Evolutionary conservation across 2,888 invertebrate species (phyloP).

Genomic region (Lasioglossum leucozonium): DNA sequence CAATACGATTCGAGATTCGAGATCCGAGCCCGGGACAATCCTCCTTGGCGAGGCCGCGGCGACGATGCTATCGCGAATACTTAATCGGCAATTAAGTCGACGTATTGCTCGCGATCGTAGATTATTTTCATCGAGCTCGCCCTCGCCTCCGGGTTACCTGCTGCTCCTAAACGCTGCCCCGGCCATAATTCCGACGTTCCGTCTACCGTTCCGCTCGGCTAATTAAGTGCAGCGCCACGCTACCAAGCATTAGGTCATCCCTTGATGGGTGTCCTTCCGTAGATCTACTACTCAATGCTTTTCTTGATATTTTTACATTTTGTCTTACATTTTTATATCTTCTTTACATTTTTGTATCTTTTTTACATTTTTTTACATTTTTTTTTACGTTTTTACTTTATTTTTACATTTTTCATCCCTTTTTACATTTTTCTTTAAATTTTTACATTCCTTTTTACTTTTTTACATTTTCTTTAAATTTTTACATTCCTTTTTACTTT

Average conservation of each 20-base stretch:
- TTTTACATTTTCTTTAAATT: too few species aligned
- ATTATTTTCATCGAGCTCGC: conserved; percentile 31
- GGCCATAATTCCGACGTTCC: background rate
- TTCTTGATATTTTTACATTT: too few species aligned
- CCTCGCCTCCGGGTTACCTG: conserved; percentile 7
- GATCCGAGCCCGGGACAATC: background rate
- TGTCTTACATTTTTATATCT: too few species aligned
- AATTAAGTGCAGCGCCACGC: background rate
- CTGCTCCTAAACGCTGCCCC: background rate
- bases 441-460: too few species aligned
- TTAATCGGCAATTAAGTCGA: conserved; percentile 50
- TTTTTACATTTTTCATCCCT: too few species aligned
- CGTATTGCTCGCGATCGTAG: conserved; percentile 37
- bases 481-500: too few species aligned
- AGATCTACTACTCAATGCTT: too few species aligned
- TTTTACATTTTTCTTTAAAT: too few species aligned
- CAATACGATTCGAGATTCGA: conserved; percentile 1
- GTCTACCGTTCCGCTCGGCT: background rate
- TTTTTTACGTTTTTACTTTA: too few species aligned
- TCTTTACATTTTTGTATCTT: too few species aligned
- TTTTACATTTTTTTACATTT: too few species aligned
- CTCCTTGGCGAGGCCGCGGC: background rate
- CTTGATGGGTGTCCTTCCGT: background rate
- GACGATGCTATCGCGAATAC: conserved; percentile 42
- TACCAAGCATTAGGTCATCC: background rate